Base-by-base conservation (phyloP, 2,113 vertebrate genomes). In the Ranitomeya variabilis region DNA sequence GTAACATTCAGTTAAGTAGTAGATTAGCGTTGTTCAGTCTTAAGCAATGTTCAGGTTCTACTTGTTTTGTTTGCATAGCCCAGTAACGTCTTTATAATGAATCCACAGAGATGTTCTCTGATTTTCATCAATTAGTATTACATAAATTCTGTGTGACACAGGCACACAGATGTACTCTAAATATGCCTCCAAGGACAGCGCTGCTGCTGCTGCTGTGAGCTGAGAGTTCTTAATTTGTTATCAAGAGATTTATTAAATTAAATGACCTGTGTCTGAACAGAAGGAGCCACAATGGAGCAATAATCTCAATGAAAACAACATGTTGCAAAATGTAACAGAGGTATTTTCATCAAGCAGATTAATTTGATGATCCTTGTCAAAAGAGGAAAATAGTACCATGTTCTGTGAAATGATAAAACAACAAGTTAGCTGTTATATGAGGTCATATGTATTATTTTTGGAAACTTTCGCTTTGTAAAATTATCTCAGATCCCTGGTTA, bases 211-310 rank as follows among this genome's bases (percentile, higher is more conserved):
- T 69, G 66, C 4, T 51, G 26, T 51, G 57, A 74, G 37, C 76
- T 51, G 14, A 82, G 11, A 15, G 45, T 13, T 73, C 31, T n/a
- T 89, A 84, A 89, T 89, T 84, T 89, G 80, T 83, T 80, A 57
- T 60, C 37, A 31, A 83, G 87, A 89, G 87, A 89, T 83, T 77
- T 89, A 89, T 89, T 89, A 89, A 84, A 89, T 78, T 84, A 89
- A 62, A 77, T 89, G 71, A 31, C 16, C 6, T 76, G 37, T 73
- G 71, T 55, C 69, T 64, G 21, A 64, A 67, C 23, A 74, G 67
- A 55, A 59, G 31, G 54, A 55, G 21, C 60, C 67, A 84, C 79
- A 54, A 57, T 45, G 57, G 60, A 83, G 52, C 21, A 67, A 45
- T 55, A 83, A 78, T 52, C 64, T 77, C 64, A 10, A 66, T 84